Base-by-base conservation (phyloP, 1,140 invertebrate species). In the Trichonephila inaurata region DNA sequence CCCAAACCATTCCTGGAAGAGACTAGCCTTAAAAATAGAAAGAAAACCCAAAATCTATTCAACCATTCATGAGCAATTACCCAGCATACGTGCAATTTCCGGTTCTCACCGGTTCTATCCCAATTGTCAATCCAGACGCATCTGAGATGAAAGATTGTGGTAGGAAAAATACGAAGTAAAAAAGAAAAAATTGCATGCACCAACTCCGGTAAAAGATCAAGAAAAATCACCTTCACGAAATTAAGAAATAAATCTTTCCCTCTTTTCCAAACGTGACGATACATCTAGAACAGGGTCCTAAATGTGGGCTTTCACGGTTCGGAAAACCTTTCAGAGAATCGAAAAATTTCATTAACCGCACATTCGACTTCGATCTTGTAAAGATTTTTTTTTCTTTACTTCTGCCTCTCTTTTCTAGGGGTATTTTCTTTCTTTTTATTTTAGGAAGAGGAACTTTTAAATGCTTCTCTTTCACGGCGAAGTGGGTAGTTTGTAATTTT, bases 271-370 rank as follows among this genome's bases (percentile, higher is more conserved):
- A 77, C 72, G 72, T 77, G 72, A 77, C 72, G 72, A 77, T 77
- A 77, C 72, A 77, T 33, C 72, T 28, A 33, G 24, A 77, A 40
- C 28, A 77, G 72, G 6, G 28, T 77, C 28, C 72, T 77, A 77
- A 77, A 28, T 77, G 72, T 77, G 33, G 16, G 72, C 72, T 77
- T 77, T 77, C 72, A 77, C 72, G 72, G 14, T 33, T 77, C 72
- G 16, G 16, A 77, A 33, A 77, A 77, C 72, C 33, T 77, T 77
- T 77, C 72, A 77, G 16, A 28, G 72, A 33, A 33, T 33, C 72
- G 72, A 77, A 77, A 77, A 77, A 77, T 77, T 77, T 77, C 72
- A 77, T 77, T 77, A 77, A 77, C 72, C 28, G 28, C 72, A 77
- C 72, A 77, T 77, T 77, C 72, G 28, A 28, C 24, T 77, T 77